Evolutionary conservation across 2,797 vertebrate species (phyloP).

Genomic region (Myotis pilosus): DNA sequence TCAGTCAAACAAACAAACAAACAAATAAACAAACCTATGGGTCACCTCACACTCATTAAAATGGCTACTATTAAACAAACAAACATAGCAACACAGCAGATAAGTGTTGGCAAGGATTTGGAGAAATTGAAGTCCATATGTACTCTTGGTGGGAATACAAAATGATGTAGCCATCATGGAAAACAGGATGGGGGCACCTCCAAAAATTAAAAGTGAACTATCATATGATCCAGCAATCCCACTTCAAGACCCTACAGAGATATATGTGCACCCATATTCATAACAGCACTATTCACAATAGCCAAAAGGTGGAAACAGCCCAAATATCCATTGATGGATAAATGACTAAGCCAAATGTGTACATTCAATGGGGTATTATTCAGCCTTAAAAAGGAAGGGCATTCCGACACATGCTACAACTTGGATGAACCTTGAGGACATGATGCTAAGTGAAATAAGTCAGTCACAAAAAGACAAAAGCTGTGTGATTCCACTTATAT

Average conservation of each 20-base stretch:
- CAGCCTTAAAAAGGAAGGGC: neutral
- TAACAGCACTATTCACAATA: neutral
- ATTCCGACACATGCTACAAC: neutral
- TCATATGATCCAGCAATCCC: neutral
- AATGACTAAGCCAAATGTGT: neutral
- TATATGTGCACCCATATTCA: neutral
- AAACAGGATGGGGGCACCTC: neutral
- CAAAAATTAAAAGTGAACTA: neutral
- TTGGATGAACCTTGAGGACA: neutral
- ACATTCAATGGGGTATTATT: neutral
- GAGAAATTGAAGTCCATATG: neutral
- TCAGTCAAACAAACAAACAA: neutral
- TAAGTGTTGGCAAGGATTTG: neutral
- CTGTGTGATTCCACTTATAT: neutral
- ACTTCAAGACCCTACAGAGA: neutral
- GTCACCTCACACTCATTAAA: neutral
- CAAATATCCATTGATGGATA: fast-evolving
- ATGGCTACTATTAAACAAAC: neutral
- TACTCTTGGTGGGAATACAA: neutral
- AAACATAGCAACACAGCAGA: neutral
- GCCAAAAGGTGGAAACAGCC: neutral
- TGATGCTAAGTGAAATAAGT: neutral
- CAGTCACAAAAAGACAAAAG: neutral
- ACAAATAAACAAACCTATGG: neutral
- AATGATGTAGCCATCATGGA: neutral